A percentile compares a stretch with the other conserved stretches of the same genome.
Evolutionary conservation across 2,888 invertebrate genomes (phyloP).

Genomic region (Hypena proboscidalis): DNA sequence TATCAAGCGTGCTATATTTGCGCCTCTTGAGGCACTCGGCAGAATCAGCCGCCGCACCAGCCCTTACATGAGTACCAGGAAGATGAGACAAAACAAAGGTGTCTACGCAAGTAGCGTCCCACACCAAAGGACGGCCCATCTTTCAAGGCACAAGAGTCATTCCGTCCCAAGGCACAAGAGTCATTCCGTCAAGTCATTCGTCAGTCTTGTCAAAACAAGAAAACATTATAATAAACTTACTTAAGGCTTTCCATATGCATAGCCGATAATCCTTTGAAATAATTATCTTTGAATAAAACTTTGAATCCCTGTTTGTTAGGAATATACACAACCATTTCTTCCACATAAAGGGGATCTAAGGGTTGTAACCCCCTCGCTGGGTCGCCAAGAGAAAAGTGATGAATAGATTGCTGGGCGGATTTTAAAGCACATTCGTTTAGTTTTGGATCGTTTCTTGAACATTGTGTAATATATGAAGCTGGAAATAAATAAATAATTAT

Average conservation of each 20-base stretch:
- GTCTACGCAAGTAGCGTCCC: too few relatives aligned
- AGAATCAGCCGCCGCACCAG: too few relatives aligned
- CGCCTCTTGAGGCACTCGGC: too few relatives aligned
- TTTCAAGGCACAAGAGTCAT: too few relatives aligned
- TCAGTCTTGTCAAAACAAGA: not conserved
- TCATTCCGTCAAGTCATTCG: too few relatives aligned
- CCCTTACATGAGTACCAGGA: too few relatives aligned
- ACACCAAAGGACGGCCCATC: too few relatives aligned
- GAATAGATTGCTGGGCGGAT: conserved; percentile 59
- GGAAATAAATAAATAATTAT: conserved; percentile 29
- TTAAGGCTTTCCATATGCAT: conserved; percentile 56
- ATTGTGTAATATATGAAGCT: conserved; percentile 62
- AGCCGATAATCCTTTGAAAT: conserved; percentile 63
- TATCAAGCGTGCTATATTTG: too few relatives aligned
- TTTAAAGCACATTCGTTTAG: conserved; percentile 65
- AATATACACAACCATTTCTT: conserved; percentile 61
- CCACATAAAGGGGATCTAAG: conserved; percentile 63
- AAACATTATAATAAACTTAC: conserved; percentile 45
- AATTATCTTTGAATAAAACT: conserved; percentile 62
- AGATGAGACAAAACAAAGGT: too few relatives aligned
- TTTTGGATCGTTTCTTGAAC: conserved; percentile 68
- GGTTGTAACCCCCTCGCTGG: conserved; percentile 51
- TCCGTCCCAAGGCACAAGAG: not conserved
- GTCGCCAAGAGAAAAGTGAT: conserved; percentile 62
- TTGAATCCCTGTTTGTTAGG: conserved; percentile 68